Evolutionary conservation across 2,888 invertebrate genomes (phyloP), one percentile per base, ranked within the genome.

Genomic region (Drosophila kanekoi): DNA sequence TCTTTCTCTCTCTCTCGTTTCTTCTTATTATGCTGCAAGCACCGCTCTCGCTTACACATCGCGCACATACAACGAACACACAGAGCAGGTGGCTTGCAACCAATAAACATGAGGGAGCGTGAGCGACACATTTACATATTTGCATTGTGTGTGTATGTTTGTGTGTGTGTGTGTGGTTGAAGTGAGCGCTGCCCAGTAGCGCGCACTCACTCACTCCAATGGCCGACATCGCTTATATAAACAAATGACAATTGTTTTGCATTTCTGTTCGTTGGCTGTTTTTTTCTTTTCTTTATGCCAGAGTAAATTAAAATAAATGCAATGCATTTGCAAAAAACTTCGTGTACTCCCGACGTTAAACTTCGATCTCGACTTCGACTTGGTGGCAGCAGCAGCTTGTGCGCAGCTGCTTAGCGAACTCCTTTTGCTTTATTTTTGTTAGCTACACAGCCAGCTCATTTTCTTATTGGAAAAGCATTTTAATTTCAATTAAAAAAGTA

Each of bases 191-290:
- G 70, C 80, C 76, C 76, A 65, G 64, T 68, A 79, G 65, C 68
- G 70, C 79, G 40, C 76, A 56, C 80, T 81, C 80, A 73, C 76
- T 81, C 79, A 77, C 75, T 48, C 81, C 75, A 58, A 79, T 71
- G 69, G 71, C 70, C 69, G 77, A 64, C 71, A 47, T 72, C 70
- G 62, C 72, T 87, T 89, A 87, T 86, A 89, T 89, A 87, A 79
- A 89, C 85, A 80, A 90, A 90, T 90, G 90, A 89, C 90, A 90
- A 89, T 89, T 90, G 90, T 84, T 87, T 88, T 85, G 89, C 76
- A 87, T 81, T 86, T 84, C 79, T 79, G 80, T 71, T 81, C 76
- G 74, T 79, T 68, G 76, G 60, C 53, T 76, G 58, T 45, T 47
- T 69, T 66, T 62, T 43, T 45, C 60, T 64, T 66, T 53, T 67